Conservation (phyloP, 2,888 invertebrate species). For the Ichneumon xanthorius region DNA sequence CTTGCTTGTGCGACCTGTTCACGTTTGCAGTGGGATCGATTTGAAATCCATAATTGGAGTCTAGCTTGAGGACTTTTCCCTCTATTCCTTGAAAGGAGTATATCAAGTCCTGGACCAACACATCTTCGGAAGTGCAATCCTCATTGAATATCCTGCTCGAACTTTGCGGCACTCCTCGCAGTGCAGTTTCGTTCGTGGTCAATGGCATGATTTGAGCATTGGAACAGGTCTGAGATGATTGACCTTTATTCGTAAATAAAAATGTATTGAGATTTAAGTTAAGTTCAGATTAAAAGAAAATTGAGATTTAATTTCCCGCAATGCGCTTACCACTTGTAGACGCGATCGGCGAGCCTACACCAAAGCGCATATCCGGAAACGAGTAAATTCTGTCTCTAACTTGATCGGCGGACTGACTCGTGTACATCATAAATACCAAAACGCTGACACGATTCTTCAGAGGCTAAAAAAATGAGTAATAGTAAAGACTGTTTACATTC, state of each 20-base stretch:
- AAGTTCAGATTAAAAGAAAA: neutral
- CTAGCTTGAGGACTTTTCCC: constrained; percentile 90
- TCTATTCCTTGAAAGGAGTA: constrained; percentile 96
- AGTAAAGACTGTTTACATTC: neutral
- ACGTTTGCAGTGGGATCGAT: constrained; percentile 87
- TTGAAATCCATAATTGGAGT: constrained; percentile 88
- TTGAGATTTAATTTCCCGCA: constrained; percentile 2
- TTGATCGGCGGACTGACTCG: constrained; percentile 77
- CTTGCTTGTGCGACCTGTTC: constrained; percentile 87
- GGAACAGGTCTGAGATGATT: constrained; percentile 76
- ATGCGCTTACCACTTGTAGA: constrained; percentile 79
- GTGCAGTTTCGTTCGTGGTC: constrained; percentile 73
- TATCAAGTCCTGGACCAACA: constrained; percentile 91
- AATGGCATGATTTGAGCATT: constrained; percentile 78
- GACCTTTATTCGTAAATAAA: constrained; percentile 70
- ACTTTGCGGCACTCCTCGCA: constrained; percentile 70
- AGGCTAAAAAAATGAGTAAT: constrained; percentile 70
- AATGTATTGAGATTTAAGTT: neutral
- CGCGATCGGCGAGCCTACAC: constrained; percentile 76
- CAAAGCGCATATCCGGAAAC: constrained; percentile 79
- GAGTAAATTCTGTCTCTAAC: constrained; percentile 76
- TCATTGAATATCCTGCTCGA: constrained; percentile 78
- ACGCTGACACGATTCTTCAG: constrained; percentile 79
- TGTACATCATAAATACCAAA: constrained; percentile 78
- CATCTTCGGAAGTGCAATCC: constrained; percentile 85